A percentile compares a stretch with the other conserved stretches of the same genome.
Evolutionary conservation across 2,888 invertebrate genomes (phyloP).

Genomic region (Phoronis australis): DNA sequence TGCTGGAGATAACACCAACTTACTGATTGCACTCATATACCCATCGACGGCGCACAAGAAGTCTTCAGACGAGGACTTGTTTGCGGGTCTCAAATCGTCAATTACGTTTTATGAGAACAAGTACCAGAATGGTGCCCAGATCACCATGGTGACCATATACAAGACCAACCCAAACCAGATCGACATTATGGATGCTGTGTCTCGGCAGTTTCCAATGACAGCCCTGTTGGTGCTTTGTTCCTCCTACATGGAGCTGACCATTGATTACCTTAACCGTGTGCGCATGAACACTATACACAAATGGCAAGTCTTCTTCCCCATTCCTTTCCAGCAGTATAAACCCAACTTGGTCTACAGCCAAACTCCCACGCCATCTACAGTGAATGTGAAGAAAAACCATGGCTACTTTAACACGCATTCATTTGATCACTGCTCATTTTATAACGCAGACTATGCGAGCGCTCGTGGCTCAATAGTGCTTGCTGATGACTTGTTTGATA

Average conservation of each 20-base stretch:
- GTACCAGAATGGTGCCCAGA: constrained; percentile 64
- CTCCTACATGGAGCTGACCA: constrained; percentile 38
- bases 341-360: constrained; percentile 57
- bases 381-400: constrained; percentile 48
- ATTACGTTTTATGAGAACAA: constrained; percentile 62
- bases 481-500: constrained; percentile 58
- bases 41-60: constrained; percentile 10
- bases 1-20: constrained; percentile 71
- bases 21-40: constrained; percentile 67
- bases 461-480: constrained; percentile 44
- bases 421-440: constrained; percentile 72
- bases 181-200: constrained; percentile 64
- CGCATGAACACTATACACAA: constrained; percentile 90
- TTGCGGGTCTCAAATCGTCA: constrained; percentile 62
- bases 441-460: constrained; percentile 66
- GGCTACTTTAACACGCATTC: constrained; percentile 76
- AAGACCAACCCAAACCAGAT: constrained; percentile 52
- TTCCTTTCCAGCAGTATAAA: constrained; percentile 83
- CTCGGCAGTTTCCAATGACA: constrained; percentile 68
- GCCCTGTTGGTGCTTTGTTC: constrained; percentile 35
- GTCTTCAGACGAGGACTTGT: constrained; percentile 56
- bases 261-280: constrained; percentile 77
- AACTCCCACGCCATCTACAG: constrained; percentile 36
- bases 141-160: constrained; percentile 54
- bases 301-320: constrained; percentile 85